Conservation (phyloP, 2,113 vertebrate species). For the Marmota flaviventris region DNA sequence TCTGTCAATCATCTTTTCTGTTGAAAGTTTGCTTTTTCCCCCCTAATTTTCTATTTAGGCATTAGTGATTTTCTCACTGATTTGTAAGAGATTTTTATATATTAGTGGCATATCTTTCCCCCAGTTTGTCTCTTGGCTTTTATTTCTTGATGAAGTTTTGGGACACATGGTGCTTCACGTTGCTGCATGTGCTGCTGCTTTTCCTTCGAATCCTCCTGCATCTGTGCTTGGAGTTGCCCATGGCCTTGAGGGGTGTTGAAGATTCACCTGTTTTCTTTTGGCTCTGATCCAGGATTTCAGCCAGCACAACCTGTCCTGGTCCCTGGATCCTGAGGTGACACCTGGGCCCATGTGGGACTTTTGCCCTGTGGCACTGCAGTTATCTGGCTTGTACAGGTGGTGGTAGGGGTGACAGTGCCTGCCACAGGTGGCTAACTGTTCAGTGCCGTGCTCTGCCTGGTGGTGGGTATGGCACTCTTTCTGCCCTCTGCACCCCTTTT, state of each 20-base stretch:
- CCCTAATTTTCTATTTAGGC: neutral
- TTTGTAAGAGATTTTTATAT: neutral
- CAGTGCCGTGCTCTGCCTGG: neutral
- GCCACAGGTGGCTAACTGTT: neutral
- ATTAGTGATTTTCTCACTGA: neutral
- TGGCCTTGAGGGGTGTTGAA: neutral
- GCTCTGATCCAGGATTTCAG: neutral
- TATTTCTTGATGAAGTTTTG: neutral
- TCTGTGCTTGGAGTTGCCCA: neutral
- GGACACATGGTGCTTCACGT: neutral
- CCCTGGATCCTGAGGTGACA: neutral
- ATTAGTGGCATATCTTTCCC: neutral
- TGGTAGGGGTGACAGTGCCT: neutral
- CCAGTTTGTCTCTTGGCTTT: neutral
- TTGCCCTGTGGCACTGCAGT: neutral
- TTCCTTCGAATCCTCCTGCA: neutral
- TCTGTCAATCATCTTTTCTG: neutral
- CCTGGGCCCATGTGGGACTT: too few species aligned
- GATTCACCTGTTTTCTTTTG: neutral
- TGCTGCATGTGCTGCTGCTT: neutral
- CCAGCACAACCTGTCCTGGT: too few species aligned
- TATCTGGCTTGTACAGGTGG: neutral
- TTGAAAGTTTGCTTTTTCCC: neutral
- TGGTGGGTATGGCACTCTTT: neutral
- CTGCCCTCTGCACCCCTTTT: neutral